Percentiles rank a stretch among this genome's conserved stretches.
phyloP scores from a whole-genome alignment of 2,797 vertebrate species.

The Enteromius radiatus region DNA sequence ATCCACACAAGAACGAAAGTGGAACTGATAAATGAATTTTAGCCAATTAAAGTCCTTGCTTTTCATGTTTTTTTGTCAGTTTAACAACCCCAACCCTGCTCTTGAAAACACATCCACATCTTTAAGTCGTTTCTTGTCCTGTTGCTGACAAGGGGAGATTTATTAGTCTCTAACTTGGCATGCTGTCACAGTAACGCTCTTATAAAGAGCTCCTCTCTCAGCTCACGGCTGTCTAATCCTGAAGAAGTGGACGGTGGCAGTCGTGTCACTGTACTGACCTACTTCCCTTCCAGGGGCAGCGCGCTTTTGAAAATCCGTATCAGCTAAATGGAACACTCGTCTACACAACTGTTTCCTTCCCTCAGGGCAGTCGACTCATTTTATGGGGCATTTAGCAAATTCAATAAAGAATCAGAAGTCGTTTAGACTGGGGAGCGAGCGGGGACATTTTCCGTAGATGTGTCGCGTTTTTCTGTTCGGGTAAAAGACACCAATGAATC shows the following conservation, averaged over 20 bases:
- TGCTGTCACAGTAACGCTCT: conserved; percentile 14
- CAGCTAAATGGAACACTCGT: conserved; percentile 74
- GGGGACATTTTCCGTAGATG: conserved; percentile 36
- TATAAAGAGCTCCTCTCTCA: conserved; percentile 12
- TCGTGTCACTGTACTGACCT: conserved; percentile 72
- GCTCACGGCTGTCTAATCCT: conserved; percentile 13
- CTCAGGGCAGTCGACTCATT: conserved; percentile 63
- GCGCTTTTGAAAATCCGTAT: conserved; percentile 58
- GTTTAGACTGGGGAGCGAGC: conserved; percentile 17
- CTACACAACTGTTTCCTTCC: conserved; percentile 72
- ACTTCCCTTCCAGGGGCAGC: conserved; percentile 68
- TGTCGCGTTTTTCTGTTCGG: neutral
- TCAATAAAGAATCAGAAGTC: conserved; percentile 70
- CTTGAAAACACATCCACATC: conserved; percentile 10
- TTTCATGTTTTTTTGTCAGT: neutral
- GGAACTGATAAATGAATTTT: neutral
- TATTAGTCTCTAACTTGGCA: conserved; percentile 37
- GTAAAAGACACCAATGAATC: conserved; percentile 18
- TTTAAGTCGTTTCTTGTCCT: conserved; percentile 16
- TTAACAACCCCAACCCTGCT: neutral
- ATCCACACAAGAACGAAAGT: neutral
- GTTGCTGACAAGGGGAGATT: conserved; percentile 29
- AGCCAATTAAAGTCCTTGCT: neutral
- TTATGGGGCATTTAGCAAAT: conserved; percentile 79
- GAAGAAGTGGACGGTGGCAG: conserved; percentile 54